Percentiles rank a stretch among this genome's conserved stretches.
Conservation (phyloP, 2,888 invertebrate species). For the Volucella inanis region DNA sequence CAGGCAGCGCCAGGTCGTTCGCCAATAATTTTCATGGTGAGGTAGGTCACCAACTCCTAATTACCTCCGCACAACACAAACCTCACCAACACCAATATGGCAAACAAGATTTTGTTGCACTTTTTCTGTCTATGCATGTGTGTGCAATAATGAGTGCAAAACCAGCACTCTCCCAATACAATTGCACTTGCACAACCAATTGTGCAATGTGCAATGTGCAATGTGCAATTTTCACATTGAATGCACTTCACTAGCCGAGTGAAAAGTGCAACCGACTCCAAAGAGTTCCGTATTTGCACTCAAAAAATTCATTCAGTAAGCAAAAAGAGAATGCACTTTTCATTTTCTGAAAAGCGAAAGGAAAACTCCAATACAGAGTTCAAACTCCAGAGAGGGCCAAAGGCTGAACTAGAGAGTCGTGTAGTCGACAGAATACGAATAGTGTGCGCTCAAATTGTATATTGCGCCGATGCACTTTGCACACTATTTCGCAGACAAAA, state of each 20-base stretch:
- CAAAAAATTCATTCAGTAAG: constrained; percentile 22
- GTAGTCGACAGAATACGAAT: constrained; percentile 12
- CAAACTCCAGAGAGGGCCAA: constrained; percentile 7
- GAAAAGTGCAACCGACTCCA: neutral
- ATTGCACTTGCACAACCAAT: constrained; percentile 27
- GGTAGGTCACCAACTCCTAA: constrained; percentile 73
- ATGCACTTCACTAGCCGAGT: neutral
- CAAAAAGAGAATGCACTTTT: constrained; percentile 48
- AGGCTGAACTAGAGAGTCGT: neutral
- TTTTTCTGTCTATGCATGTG: constrained; percentile 49
- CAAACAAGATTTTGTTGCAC: constrained; percentile 49
- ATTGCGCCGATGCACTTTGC: constrained; percentile 56
- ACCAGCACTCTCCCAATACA: constrained; percentile 41
- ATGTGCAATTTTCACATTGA: constrained; percentile 10
- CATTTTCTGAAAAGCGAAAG: constrained; percentile 60
- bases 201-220: constrained; percentile 52
- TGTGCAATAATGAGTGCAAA: constrained; percentile 46
- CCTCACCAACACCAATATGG: constrained; percentile 24
- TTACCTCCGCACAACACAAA: constrained; percentile 50
- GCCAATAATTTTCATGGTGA: constrained; percentile 64
- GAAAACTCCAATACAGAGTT: constrained; percentile 34
- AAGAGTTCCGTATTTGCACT: constrained; percentile 2
- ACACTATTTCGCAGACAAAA: constrained; percentile 34
- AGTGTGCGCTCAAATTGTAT: neutral
- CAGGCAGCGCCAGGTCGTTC: constrained; percentile 28